Percentiles rank a stretch among this genome's conserved stretches.
Conservation (phyloP, 2,888 invertebrate genomes). For the Cylindroiulus punctatus region DNA sequence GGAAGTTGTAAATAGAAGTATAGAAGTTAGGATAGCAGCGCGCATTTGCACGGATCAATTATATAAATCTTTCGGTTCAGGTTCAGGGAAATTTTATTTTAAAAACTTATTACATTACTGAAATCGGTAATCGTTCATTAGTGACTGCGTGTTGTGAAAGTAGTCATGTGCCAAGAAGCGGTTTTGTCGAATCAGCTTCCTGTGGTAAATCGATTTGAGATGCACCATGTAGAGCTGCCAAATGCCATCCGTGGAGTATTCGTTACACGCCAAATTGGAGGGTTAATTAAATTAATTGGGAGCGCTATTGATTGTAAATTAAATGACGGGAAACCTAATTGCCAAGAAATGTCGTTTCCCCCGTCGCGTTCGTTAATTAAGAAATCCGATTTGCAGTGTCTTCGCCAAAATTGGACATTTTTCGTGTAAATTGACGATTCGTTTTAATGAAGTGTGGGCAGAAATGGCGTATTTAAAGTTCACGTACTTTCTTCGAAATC, state of each 20-base stretch:
- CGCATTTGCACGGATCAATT: no score
- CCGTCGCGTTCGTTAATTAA: conserved; percentile 10
- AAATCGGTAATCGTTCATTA: no score
- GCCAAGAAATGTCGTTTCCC: conserved; percentile 36
- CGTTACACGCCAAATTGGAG: conserved; percentile 5
- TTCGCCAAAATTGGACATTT: neutral
- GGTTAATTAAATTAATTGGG: conserved; percentile 39
- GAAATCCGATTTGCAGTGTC: conserved; percentile 21
- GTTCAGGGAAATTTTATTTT: no score
- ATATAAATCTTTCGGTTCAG: no score
- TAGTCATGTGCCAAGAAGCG: no score
- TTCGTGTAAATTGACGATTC: neutral
- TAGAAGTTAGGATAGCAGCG: no score
- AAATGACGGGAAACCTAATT: conserved; percentile 40
- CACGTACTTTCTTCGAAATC: conserved; percentile 25
- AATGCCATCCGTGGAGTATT: neutral
- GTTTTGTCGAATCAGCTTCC: no score
- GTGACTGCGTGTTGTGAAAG: no score
- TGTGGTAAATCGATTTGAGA: neutral
- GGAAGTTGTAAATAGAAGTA: no score
- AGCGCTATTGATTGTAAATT: conserved; percentile 35
- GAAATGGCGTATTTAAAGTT: conserved; percentile 29
- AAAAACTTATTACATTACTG: no score
- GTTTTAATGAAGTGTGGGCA: neutral
- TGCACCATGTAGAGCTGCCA: neutral